Evolutionary conservation across 2,113 vertebrate genomes (phyloP).

Genomic region (Amia ocellicauda): DNA sequence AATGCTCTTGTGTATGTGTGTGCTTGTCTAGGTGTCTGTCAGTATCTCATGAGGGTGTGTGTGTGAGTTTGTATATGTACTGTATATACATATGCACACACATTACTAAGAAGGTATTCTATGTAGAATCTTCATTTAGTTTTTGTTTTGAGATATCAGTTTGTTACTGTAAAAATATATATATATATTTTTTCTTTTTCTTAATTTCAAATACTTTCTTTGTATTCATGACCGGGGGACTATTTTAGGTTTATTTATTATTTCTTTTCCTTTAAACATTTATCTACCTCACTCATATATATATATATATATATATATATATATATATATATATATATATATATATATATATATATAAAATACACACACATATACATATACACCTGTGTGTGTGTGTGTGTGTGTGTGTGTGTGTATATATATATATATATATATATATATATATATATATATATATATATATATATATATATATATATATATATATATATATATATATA

Average conservation of each 20-base stretch:
- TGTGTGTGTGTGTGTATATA: no score
- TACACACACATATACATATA: no score
- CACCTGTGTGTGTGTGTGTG: no score
- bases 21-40: slow-evolving; percentile 20
- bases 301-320: slow-evolving; percentile 47
- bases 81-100: no score
- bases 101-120: slow-evolving; percentile 36
- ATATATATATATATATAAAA: no score
- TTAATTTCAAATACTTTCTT: slow-evolving; percentile 36
- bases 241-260: slow-evolving; percentile 25
- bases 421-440: no score
- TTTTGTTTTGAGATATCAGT: slow-evolving; percentile 52
- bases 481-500: no score
- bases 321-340: no score
- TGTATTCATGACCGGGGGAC: slow-evolving; percentile 43
- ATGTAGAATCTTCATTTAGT: slow-evolving; percentile 39
- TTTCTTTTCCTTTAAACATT: slow-evolving; percentile 53
- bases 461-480: no score
- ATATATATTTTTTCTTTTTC: slow-evolving; percentile 48
- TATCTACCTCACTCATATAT: slow-evolving; percentile 70
- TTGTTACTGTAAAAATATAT: slow-evolving; percentile 60
- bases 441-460: no score
- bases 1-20: slow-evolving; percentile 28
- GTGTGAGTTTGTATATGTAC: no score
- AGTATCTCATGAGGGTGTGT: no score